Percentiles rank a stretch among this genome's conserved stretches.
Conservation (phyloP, 1,140 invertebrate genomes). For the Schmidtea mediterranea region DNA sequence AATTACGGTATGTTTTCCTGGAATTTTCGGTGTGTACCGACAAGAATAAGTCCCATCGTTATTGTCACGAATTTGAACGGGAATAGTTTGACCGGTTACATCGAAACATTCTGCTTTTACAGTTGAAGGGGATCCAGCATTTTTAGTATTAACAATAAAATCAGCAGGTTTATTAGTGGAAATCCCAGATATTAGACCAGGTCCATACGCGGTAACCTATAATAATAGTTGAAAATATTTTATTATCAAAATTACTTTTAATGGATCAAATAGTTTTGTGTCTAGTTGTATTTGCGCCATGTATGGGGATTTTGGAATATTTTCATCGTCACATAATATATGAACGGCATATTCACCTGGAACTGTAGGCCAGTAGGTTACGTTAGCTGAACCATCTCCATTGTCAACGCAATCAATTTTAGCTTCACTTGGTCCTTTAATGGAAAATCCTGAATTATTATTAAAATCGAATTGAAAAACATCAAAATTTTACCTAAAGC, state of each 20-base stretch:
- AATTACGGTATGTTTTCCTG: conserved; percentile 38
- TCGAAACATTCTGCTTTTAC: conserved; percentile 1
- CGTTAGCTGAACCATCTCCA: conserved; percentile 56
- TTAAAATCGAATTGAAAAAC: conserved; percentile 1
- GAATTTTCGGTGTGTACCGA: neutral
- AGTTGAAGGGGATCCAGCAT: neutral
- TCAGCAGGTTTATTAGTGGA: conserved; percentile 29
- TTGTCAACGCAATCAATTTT: conserved; percentile 62
- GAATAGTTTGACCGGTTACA: neutral
- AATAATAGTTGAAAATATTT: conserved; percentile 19
- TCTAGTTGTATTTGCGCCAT: conserved; percentile 19
- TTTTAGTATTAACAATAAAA: neutral
- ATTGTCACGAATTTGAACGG: neutral
- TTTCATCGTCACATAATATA: conserved; percentile 44
- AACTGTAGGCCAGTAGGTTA: conserved; percentile 51
- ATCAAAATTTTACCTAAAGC: conserved; percentile 33
- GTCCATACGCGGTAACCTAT: conserved; percentile 48
- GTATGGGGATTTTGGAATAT: conserved; percentile 27
- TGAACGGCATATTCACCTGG: conserved; percentile 70
- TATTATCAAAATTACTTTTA: no score
- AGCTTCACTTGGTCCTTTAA: conserved; percentile 62
- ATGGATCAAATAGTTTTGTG: neutral
- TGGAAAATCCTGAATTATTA: conserved; percentile 41
- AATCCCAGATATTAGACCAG: conserved; percentile 48
- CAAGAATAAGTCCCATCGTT: conserved; percentile 2